Evolutionary conservation across 2,113 vertebrate genomes (phyloP), one percentile per base, ranked within the genome.

Genomic region (Salvelinus fontinalis): DNA sequence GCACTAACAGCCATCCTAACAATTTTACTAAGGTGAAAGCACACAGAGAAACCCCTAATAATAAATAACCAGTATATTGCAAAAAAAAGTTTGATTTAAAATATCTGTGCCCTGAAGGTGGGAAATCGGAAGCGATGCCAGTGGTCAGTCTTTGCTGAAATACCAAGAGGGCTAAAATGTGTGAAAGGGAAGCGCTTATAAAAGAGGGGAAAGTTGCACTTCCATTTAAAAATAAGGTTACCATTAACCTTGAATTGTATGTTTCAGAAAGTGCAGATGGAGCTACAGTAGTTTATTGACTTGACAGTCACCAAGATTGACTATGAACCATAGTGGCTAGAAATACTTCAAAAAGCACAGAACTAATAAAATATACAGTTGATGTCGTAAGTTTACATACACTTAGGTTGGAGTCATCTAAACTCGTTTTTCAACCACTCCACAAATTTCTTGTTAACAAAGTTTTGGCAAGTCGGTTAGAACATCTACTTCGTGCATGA

Each of bases 171-270:
- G n/a, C 59, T 62, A 22, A 62, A 62, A 62, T 22, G n/a, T 22
- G n/a, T 22, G n/a, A 62, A 62, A 62, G 59, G 9, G 59, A 62
- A 62, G 59, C 9, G 59, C 59, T 62, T 22, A 62, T 14, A 62
- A n/a, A 22, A 62, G n/a, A n/a, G 18, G 6, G 9, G n/a, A 24
- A 62, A 22, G n/a, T 62, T 62, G 14, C 20, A 57, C 18, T 20
- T 20, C 18, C 20, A 57, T 11, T 12, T 44, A 4, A 57, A 20
- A 20, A 57, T 20, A 51, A 82, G 85, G 24, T 72, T 7, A n/a
- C 71, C 71, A 68, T 83, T 85, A 87, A 16, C 86, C 89, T 90
- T 88, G 90, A 89, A 39, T 39, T 39, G 39, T 16, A 79, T 80
- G 67, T 71, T 54, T 82, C 70, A 73, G 73, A 79, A 76, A 87